Evolutionary conservation across 2,888 invertebrate species (phyloP).

Genomic region (Spisula solida): DNA sequence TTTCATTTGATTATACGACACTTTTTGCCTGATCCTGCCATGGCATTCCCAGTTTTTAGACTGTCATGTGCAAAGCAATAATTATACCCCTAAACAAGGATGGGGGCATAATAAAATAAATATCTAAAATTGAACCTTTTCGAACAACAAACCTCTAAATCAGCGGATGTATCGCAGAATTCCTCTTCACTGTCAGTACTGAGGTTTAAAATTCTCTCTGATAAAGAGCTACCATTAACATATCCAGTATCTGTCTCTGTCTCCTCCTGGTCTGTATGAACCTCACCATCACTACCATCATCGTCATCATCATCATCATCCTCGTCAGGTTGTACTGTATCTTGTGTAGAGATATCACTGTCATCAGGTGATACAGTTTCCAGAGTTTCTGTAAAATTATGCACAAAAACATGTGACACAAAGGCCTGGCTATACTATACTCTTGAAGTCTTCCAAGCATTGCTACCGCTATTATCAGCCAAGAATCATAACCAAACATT

Average conservation of each 20-base stretch:
- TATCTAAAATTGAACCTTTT: too few species aligned
- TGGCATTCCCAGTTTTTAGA: too few species aligned
- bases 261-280: background rate
- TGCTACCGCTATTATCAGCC: too few species aligned
- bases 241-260: background rate
- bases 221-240: background rate
- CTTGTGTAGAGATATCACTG: background rate
- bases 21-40: too few species aligned
- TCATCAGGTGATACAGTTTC: background rate
- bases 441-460: too few species aligned
- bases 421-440: too few species aligned
- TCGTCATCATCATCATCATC: conserved; percentile 11
- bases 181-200: conserved; percentile 83
- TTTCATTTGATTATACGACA: too few species aligned
- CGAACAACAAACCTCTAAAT: conserved; percentile 72
- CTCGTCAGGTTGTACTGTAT: conserved; percentile 9
- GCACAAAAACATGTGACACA: background rate
- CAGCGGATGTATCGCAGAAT: conserved; percentile 85
- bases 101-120: too few species aligned
- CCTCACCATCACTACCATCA: background rate
- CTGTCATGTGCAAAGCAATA: too few species aligned
- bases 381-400: background rate
- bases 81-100: too few species aligned
- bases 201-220: conserved; percentile 19
- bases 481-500: too few species aligned